These are phyloP conservation scores for Oryctes rhinoceros DNA, from an alignment of 1,140 invertebrate genomes.

Conservation along the genomic window DNA sequence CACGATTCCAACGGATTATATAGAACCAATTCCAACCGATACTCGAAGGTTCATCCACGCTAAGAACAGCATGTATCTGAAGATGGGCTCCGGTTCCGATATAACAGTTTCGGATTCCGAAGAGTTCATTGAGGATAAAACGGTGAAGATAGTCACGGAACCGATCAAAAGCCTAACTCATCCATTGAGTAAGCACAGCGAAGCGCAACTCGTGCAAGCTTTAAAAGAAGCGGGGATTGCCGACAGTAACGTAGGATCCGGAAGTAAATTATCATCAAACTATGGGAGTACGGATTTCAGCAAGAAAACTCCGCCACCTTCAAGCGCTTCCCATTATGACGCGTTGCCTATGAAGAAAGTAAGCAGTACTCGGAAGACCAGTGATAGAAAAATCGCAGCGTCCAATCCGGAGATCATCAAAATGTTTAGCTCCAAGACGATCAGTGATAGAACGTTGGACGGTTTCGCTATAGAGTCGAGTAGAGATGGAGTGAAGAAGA, in stretches of 20 bases:
- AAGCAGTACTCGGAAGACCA: background rate
- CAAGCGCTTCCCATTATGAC: background rate
- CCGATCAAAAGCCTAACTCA: too few relatives aligned
- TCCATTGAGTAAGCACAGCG: background rate
- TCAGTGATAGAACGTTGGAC: background rate
- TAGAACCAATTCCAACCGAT: background rate
- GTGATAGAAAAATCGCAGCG: background rate
- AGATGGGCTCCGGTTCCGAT: background rate
- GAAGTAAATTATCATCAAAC: background rate
- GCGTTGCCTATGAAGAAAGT: background rate
- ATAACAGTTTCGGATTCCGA: background rate
- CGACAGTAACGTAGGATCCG: background rate
- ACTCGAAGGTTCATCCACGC: background rate
- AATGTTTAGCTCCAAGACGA: background rate
- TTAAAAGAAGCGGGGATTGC: background rate
- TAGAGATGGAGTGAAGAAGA: conserved; percentile 1
- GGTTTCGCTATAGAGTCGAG: background rate
- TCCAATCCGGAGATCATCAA: background rate
- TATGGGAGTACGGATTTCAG: background rate
- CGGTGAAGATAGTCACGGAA: background rate
- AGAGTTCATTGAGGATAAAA: background rate
- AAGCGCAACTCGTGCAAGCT: background rate
- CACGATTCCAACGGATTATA: background rate
- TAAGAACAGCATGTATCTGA: conserved; percentile 1
- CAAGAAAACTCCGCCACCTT: background rate